Evolutionary conservation across 2,113 vertebrate genomes (phyloP), one percentile per base, ranked within the genome.

Genomic region (Nerophis ophidion): DNA sequence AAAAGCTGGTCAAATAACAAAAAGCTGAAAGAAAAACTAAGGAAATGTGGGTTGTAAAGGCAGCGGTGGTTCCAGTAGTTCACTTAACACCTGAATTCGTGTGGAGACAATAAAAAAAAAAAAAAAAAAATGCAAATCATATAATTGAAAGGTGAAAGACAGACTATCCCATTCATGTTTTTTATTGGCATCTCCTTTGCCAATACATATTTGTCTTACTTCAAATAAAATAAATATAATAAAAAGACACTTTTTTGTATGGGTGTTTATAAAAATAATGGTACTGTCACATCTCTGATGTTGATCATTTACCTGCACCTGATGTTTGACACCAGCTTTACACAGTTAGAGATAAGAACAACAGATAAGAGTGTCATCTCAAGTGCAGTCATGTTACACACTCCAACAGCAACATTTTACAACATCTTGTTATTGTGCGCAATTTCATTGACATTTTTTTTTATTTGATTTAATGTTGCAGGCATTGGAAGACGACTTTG

Each of bases 291-390:
- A 26, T 65, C 51, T 47, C 1, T 48, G 33, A 17, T 40, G 76
- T 74, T 64, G 68, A 84, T 86, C 70, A 87, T 83, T 88, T 48
- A 87, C 81, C 53, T 70, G 48, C 36, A 64, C 58, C 57, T 72
- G 65, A 63, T 71, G 70, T 60, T 58, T 79, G 51, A 77, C 75
- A 76, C 63, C 14, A 73, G 68, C 56, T 81, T 75, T 81, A 78
- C 62, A 82, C 62, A 62, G 10, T 57, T 60, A 48, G 5, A 76
- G 78, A 89, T 84, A 84, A 81, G 72, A 71, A 42, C 15, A 63
- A 57, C 59, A 57, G 66, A 75, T 53, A 77, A 34, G 48, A 26
- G 60, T 76, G 66, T 81, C 68, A 76, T 8, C 26, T 26, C 4
- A 51, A 72, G 63, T 61, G 19, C 59, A 65, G 5, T 45, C 60